Conservation (phyloP, 2,888 invertebrate genomes). For the Lasioglossum villosulum region DNA sequence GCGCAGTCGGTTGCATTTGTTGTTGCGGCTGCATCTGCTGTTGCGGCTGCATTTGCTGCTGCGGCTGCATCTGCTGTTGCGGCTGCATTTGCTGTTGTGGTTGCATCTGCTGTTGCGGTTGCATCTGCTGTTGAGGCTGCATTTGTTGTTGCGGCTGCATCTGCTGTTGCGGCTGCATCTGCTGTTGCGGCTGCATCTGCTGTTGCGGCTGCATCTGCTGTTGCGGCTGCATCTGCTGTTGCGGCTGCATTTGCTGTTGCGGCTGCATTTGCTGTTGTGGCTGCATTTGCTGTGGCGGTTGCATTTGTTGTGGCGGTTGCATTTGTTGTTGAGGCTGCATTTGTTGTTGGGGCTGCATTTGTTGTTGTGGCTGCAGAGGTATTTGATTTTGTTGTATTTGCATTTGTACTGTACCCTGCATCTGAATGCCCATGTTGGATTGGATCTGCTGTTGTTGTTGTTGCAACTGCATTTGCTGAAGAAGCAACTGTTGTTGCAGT, state of each 20-base stretch:
- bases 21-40: constrained; percentile 74
- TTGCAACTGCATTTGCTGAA: constrained; percentile 79
- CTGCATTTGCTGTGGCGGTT: constrained; percentile 75
- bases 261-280: constrained; percentile 72
- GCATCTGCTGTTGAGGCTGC: constrained; percentile 75
- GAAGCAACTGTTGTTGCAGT: constrained; percentile 79
- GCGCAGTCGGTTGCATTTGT: constrained; percentile 75
- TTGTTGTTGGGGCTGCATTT: constrained; percentile 66
- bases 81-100: constrained; percentile 72
- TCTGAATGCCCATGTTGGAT: constrained; percentile 80
- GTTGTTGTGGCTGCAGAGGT: constrained; percentile 71
- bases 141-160: constrained; percentile 66
- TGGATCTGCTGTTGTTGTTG: constrained; percentile 74
- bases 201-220: constrained; percentile 65
- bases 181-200: too few relatives aligned
- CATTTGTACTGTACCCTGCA: constrained; percentile 76
- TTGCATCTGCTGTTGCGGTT: constrained; percentile 72
- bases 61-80: constrained; percentile 72
- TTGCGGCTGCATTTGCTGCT: constrained; percentile 74
- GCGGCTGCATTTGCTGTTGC: constrained; percentile 75
- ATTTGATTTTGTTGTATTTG: constrained; percentile 76
- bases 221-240: constrained; percentile 75
- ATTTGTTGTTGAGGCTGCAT: constrained; percentile 76
- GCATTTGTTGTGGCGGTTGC: constrained; percentile 74
- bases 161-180: constrained; percentile 71